Conservation (phyloP, 1,140 invertebrate species). For the Bicyclus anynana region DNA sequence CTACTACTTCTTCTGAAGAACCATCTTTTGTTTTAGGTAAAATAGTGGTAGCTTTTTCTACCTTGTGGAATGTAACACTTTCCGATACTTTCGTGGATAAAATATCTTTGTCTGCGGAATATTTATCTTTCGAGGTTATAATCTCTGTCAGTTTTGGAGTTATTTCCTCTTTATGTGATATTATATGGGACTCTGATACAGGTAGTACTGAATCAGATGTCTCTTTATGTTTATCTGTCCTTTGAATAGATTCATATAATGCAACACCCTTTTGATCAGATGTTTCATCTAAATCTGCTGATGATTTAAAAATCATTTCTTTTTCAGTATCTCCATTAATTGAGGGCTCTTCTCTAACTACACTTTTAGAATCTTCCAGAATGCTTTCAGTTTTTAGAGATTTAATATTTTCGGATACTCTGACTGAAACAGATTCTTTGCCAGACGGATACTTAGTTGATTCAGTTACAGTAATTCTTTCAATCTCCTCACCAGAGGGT, state of each 20-base stretch:
- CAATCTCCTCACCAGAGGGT: constrained; percentile 19
- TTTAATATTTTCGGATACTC: constrained; percentile 17
- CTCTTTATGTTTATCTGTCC: background rate
- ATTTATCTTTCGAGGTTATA: constrained; percentile 1
- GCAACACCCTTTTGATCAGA: background rate
- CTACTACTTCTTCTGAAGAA: background rate
- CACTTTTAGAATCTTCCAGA: background rate
- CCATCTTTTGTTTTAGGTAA: background rate
- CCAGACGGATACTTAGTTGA: constrained; percentile 24
- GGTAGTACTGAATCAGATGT: background rate
- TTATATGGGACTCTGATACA: background rate
- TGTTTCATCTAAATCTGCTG: background rate
- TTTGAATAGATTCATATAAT: background rate
- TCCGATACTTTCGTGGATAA: constrained; percentile 16
- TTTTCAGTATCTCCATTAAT: background rate
- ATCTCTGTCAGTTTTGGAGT: constrained; percentile 13
- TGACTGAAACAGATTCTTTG: constrained; percentile 11
- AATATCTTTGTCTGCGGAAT: constrained; percentile 15
- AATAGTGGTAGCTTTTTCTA: background rate
- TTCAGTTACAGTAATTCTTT: constrained; percentile 26
- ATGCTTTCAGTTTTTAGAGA: background rate
- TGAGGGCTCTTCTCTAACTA: background rate
- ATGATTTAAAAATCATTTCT: background rate
- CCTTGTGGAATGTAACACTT: background rate
- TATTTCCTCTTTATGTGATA: constrained; percentile 11